phyloP scores from a whole-genome alignment of 2,888 invertebrate genomes.

The Liopterus haemorrhoidalis region DNA sequence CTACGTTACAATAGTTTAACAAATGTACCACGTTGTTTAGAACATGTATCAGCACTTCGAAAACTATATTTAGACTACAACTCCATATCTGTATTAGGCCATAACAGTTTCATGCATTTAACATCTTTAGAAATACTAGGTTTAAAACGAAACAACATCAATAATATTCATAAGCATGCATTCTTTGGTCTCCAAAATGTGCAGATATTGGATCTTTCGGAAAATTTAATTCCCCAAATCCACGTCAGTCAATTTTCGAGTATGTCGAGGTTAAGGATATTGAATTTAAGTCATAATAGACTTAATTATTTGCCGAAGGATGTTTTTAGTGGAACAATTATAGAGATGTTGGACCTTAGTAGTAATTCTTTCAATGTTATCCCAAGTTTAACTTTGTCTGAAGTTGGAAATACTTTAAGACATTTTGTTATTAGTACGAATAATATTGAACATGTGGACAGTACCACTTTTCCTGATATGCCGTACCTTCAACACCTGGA shows the following conservation, averaged over 20 bases:
- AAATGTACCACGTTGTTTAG: slow-evolving; percentile 62
- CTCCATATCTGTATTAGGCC: slow-evolving; percentile 61
- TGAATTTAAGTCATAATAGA: slow-evolving; percentile 67
- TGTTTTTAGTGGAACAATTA: slow-evolving; percentile 69
- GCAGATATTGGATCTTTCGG: slow-evolving; percentile 73
- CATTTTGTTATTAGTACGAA: slow-evolving; percentile 74
- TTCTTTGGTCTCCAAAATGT: slow-evolving; percentile 69
- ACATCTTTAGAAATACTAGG: slow-evolving; percentile 66
- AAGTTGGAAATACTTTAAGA: slow-evolving; percentile 72
- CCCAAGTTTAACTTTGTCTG: slow-evolving; percentile 70
- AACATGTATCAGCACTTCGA: slow-evolving; percentile 58
- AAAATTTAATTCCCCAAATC: slow-evolving; percentile 68
- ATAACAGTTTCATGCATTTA: slow-evolving; percentile 68
- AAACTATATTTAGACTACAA: slow-evolving; percentile 71
- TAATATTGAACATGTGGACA: slow-evolving; percentile 78
- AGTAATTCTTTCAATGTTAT: slow-evolving; percentile 73
- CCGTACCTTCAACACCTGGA: slow-evolving; percentile 72
- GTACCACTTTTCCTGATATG: slow-evolving; percentile 78
- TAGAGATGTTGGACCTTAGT: slow-evolving; percentile 75
- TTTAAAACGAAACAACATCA: slow-evolving; percentile 68
- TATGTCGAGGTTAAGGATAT: slow-evolving; percentile 64
- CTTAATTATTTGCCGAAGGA: slow-evolving; percentile 69
- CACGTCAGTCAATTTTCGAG: slow-evolving; percentile 76
- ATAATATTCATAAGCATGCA: slow-evolving; percentile 65
- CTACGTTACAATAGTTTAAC: slow-evolving; percentile 62